Evolutionary conservation across 2,888 invertebrate species (phyloP).

Genomic region (Parelbella ahira): DNA sequence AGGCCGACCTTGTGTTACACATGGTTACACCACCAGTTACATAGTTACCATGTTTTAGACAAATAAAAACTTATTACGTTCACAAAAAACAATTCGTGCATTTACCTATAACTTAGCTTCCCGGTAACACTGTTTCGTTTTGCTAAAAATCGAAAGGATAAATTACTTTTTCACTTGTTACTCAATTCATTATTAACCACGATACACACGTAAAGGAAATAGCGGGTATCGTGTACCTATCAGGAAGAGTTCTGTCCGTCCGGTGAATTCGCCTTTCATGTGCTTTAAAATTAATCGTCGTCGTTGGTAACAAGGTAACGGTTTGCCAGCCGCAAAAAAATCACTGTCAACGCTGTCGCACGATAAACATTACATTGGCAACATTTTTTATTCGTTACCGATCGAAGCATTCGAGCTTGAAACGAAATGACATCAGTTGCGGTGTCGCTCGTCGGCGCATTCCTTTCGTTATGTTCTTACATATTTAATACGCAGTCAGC

Average conservation of each 20-base stretch:
- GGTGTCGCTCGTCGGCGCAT: conserved; percentile 7
- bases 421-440: conserved; percentile 25
- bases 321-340: no score
- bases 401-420: conserved; percentile 18
- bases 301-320: conserved; percentile 8
- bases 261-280: conserved; percentile 22
- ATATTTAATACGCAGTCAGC: no score
- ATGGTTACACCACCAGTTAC: no score
- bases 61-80: no score
- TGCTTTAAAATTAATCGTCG: conserved; percentile 23
- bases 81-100: no score
- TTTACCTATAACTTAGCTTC: no score
- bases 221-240: conserved; percentile 12
- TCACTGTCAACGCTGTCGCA: conserved; percentile 18
- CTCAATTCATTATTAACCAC: conserved; percentile 11
- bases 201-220: conserved; percentile 22
- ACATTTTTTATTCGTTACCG: conserved; percentile 16
- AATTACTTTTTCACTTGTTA: conserved; percentile 4
- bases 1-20: no score
- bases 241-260: conserved; percentile 19
- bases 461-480: conserved; percentile 1
- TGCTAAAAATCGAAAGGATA: conserved; percentile 16
- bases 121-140: not conserved
- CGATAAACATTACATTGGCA: conserved; percentile 25
- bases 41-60: no score